These are phyloP conservation scores for Lepus oiostolus DNA, from an alignment of 2,797 vertebrate species.

Conservation along the genomic window DNA sequence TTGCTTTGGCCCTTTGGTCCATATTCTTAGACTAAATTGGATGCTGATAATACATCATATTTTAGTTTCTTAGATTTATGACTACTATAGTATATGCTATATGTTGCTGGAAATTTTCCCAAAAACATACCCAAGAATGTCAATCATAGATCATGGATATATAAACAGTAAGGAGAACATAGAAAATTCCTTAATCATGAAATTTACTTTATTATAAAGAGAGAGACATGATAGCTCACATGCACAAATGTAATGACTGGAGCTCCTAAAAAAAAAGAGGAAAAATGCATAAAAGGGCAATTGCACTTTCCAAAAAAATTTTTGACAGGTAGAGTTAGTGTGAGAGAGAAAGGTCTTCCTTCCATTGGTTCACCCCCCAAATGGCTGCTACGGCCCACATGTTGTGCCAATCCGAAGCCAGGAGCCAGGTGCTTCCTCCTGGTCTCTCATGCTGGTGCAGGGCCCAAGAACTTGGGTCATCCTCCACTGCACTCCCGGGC, in stretches of 20 bases:
- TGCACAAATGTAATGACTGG: not conserved
- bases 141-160: not conserved
- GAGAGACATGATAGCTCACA: not conserved
- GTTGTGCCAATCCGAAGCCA: too few species aligned
- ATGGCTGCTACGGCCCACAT: too few species aligned
- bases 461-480: too few species aligned
- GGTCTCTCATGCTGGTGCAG: too few species aligned
- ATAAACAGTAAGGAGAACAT: not conserved
- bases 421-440: too few species aligned
- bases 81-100: not conserved
- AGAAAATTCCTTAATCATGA: not conserved
- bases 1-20: constrained; percentile 9
- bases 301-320: too few species aligned
- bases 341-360: too few species aligned
- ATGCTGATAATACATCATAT: not conserved
- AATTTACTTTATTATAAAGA: not conserved
- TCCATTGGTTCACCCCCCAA: too few species aligned
- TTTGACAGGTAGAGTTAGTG: too few species aligned
- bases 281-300: not conserved
- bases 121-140: not conserved
- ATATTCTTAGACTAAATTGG: not conserved
- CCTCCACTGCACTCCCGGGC: too few species aligned
- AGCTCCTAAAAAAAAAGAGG: not conserved
- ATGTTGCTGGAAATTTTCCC: constrained; percentile 2
- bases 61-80: constrained; percentile 47